Evolutionary conservation across 2,888 invertebrate genomes (phyloP), one percentile per base, ranked within the genome.

Genomic region (Folsomia candida): DNA sequence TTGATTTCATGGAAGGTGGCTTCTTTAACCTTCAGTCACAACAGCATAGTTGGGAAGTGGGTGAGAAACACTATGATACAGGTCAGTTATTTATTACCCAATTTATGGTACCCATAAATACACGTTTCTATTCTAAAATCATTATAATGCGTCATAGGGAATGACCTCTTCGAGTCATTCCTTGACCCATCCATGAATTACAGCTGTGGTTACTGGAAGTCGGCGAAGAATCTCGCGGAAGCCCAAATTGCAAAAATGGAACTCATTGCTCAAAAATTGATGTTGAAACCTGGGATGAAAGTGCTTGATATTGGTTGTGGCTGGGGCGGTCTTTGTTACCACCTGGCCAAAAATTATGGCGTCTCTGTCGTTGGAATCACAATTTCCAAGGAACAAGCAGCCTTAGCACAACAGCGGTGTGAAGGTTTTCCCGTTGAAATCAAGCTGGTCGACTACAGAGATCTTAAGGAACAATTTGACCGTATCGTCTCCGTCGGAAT

Each of bases 171-270:
- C 47, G 72, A 75, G 51, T 58, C 73, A 9, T 74, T 79, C 37
- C 64, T 79, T 51, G 77, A 75, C 57, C 65, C 75, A 1, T 47
- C 61, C 0, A 77, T 77, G 74, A 74, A 74, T 47, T 77, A 79
- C 71, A 62, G 58, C 28, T 77, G 79, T 57, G 79, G 77, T 6
- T 79, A 79, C 63, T 79, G 79, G 79, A 66, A 59, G 4, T 69
- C 67, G 0, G 79, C 79, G 1, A 72, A 37, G 0, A 68, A 74
- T 54, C 67, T 79, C n/a, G 69, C 61, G 1, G 67, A 76, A 76
- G 79, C 79, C 57, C 79, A 79, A 67, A 37, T 58, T 2, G 72
- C 76, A 59, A 79, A 79, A 60, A 75, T 79, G 77, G 75, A 75
- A 11, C 57, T 79, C 51, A 77, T 77, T 51, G 79, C 70, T 1